phyloP scores from a whole-genome alignment of 2,113 vertebrate species.

The Riparia riparia region DNA sequence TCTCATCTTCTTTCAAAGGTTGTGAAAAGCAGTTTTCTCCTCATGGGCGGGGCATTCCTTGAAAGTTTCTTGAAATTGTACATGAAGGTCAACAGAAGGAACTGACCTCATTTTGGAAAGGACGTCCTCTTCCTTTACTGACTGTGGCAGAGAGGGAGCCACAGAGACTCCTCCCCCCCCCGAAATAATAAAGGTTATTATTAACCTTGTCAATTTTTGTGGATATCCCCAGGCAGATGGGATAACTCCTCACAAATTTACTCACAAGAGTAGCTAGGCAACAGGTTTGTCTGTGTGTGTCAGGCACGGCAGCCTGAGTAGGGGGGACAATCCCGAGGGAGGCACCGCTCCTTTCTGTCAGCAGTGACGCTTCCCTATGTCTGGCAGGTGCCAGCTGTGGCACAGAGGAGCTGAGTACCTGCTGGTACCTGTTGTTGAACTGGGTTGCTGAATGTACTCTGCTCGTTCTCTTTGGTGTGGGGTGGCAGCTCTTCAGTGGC shows the following conservation, averaged over 20 bases:
- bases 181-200: not conserved
- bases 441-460: not conserved
- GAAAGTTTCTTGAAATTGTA: not conserved
- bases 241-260: not conserved
- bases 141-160: not conserved
- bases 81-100: not conserved
- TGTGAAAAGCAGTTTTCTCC: not conserved
- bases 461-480: fast-evolving
- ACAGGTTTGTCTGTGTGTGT: not conserved
- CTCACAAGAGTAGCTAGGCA: not conserved
- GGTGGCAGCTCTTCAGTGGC: not conserved
- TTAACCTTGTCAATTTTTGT: not conserved
- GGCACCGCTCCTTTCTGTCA: fast-evolving
- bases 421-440: not conserved
- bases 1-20: not conserved
- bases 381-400: not conserved
- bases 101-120: not conserved
- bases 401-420: not conserved
- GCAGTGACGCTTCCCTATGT: not conserved
- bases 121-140: not conserved
- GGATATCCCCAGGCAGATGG: not conserved
- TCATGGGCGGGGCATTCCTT: not conserved
- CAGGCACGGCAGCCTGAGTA: not conserved
- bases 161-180: not conserved
- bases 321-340: fast-evolving